Evolutionary conservation across 2,888 invertebrate genomes (phyloP), one percentile per base, ranked within the genome.

Genomic region (Lasioglossum leucozonium): DNA sequence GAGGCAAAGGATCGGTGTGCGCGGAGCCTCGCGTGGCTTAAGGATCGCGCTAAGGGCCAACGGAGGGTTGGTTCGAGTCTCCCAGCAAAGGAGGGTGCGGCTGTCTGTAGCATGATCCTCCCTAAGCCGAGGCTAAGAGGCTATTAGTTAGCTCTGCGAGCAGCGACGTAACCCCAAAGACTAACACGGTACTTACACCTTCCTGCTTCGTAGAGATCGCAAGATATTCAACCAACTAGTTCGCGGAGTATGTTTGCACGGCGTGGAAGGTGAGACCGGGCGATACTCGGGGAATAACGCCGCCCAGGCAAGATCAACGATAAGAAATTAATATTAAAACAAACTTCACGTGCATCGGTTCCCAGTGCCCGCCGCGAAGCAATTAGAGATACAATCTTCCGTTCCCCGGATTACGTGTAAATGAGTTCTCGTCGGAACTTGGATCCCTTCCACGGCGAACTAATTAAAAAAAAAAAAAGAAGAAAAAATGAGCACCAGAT

Each of bases 81-180:
- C 81, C 72, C 84, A 87, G 89, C 86, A 82, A 88, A 87, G 86
- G 91, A 91, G 91, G 91, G 87, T 86, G 89, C 90, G 88, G 91
- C 87, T 86, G 88, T 87, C 90, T 92, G 91, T 91, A 92, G 93
- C 92, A 88, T 94, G 94, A 94, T 94, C 94, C 94, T 84, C 89
- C 91, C 91, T 94, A 94, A 94, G 94, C 94, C 92, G 90, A 92
- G 93, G 92, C 92, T 94, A 94, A 94, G 94, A 94, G 94, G 94
- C 94, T 94, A 94, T 94, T 94, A 94, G 94, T 94, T 94, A 94
- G 94, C 94, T 93, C 88, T 88, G 91, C 90, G 92, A 91, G 92
- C 92, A 92, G 91, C 91, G 92, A 93, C 94, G 91, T 94, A 94
- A 93, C 93, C 93, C 93, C 92, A 91, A 93, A 93, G 92, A 93